Conservation (phyloP, 2,797 vertebrate species). For the Micrastur ruficollis region DNA sequence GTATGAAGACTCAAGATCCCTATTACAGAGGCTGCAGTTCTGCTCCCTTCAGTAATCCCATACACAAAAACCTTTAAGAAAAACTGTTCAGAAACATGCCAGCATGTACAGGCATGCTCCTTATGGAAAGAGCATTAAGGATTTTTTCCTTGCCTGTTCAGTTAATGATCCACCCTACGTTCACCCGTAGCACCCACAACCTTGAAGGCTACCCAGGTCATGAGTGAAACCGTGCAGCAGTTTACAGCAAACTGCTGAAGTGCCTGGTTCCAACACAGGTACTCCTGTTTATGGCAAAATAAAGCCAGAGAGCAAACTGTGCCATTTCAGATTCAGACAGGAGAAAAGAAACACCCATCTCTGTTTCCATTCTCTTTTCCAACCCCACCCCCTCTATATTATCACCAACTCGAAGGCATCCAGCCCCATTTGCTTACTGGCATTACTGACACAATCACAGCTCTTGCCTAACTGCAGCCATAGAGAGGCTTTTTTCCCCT, state of each 20-base stretch:
- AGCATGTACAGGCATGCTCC: background rate
- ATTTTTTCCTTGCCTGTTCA: slow-evolving; percentile 44
- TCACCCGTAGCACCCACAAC: background rate
- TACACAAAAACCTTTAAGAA: background rate
- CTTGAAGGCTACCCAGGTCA: slow-evolving; percentile 8
- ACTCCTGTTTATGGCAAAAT: background rate
- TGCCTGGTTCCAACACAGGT: background rate
- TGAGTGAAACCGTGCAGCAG: background rate
- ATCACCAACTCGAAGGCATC: background rate
- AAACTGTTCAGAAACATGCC: background rate
- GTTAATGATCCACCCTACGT: slow-evolving; percentile 68
- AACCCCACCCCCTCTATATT: background rate
- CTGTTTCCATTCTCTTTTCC: background rate
- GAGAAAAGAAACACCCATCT: background rate
- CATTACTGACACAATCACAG: background rate
- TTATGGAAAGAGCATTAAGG: background rate
- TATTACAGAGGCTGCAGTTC: background rate
- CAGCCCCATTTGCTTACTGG: slow-evolving; percentile 13
- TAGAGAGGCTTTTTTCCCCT: background rate
- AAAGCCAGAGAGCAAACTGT: background rate
- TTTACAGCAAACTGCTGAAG: background rate
- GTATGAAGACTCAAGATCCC: background rate
- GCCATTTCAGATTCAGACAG: background rate
- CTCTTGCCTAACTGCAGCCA: slow-evolving; percentile 31
- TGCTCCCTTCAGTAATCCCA: background rate